A percentile compares a stretch with the other conserved stretches of the same genome.
These are phyloP conservation scores for Eira barbara DNA, from an alignment of 2,113 vertebrate genomes.

Conservation along the genomic window DNA sequence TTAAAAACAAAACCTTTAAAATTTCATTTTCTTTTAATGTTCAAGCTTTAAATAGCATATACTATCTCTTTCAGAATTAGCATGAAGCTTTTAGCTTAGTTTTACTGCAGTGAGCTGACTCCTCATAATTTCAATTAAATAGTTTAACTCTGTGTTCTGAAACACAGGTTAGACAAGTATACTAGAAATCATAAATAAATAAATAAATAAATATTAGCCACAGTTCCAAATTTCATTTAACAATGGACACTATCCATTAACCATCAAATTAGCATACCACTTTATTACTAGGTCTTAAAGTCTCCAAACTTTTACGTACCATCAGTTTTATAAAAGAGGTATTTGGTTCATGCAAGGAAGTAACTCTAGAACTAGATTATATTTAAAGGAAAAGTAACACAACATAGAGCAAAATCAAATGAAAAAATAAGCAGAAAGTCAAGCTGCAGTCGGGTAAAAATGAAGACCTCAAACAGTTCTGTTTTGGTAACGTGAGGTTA, in stretches of 20 bases:
- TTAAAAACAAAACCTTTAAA: slow-evolving; percentile 5
- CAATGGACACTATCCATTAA: not conserved
- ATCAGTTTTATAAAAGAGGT: not conserved
- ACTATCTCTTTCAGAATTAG: slow-evolving; percentile 9
- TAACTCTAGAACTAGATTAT: slow-evolving; percentile 11
- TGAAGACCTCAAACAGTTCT: not conserved
- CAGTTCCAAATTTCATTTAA: slow-evolving; percentile 7
- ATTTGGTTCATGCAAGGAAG: not conserved
- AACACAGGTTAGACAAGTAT: not conserved
- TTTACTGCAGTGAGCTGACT: not conserved
- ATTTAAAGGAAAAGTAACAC: not conserved
- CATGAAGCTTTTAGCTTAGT: not conserved
- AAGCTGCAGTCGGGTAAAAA: slow-evolving; percentile 7
- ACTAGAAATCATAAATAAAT: not conserved
- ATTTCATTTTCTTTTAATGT: slow-evolving; percentile 24
- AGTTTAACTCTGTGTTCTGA: not conserved
- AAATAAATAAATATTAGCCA: not conserved
- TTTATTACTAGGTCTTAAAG: slow-evolving; percentile 27
- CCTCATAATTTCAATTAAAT: not conserved
- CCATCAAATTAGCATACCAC: not conserved
- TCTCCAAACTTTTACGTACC: not conserved
- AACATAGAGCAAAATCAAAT: slow-evolving; percentile 3
- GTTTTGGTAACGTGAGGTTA: not conserved
- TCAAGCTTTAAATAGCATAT: not conserved
- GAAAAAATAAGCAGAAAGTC: slow-evolving; percentile 1